Conservation (phyloP, 2,113 vertebrate genomes). For the Brienomyrus longianalis region DNA sequence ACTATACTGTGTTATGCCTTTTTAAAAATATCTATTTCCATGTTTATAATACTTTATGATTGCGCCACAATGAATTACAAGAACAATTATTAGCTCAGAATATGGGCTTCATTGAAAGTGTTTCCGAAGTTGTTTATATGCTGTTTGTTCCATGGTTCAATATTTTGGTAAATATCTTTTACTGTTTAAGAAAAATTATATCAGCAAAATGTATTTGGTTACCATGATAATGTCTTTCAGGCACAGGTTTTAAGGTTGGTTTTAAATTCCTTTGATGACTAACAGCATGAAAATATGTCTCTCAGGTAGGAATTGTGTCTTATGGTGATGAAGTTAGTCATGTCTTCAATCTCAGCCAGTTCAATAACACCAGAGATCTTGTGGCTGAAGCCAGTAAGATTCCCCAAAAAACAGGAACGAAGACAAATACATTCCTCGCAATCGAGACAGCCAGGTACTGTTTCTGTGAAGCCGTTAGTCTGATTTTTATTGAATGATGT, state of each 20-base stretch:
- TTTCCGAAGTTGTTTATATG: no score
- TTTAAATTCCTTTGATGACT: neutral
- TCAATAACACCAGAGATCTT: slow-evolving; percentile 66
- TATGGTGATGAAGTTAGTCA: slow-evolving; percentile 83
- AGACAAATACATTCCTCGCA: slow-evolving; percentile 83
- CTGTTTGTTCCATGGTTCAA: slow-evolving; percentile 49
- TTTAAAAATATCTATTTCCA: no score
- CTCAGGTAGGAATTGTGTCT: slow-evolving; percentile 89
- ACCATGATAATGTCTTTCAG: slow-evolving; percentile 42
- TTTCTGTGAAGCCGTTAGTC: neutral
- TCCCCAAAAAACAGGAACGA: slow-evolving; percentile 69
- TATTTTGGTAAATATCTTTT: slow-evolving; percentile 33
- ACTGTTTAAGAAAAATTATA: slow-evolving; percentile 43
- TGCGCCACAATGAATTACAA: no score
- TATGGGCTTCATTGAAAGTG: no score
- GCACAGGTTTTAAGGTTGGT: neutral
- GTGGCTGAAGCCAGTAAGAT: slow-evolving; percentile 62
- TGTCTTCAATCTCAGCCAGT: slow-evolving; percentile 82
- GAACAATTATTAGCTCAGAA: no score
- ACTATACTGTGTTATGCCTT: no score
- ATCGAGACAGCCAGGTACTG: slow-evolving; percentile 85
- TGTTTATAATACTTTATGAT: no score
- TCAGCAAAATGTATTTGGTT: slow-evolving; percentile 36
- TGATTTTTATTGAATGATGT: neutral
- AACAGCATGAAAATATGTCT: neutral